Conservation (phyloP, 1,140 invertebrate genomes). For the Drosophila aff. region DNA sequence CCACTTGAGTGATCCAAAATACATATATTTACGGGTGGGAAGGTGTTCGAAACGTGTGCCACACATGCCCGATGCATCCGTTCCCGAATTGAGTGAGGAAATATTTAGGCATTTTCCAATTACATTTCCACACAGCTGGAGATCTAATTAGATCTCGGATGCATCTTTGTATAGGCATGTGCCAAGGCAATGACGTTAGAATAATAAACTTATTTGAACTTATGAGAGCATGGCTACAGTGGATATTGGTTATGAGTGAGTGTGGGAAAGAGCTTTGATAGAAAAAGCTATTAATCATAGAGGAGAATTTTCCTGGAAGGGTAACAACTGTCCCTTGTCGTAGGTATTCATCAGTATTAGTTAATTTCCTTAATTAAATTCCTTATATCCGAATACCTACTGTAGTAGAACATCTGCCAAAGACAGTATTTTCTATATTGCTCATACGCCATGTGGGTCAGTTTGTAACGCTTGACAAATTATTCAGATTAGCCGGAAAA, state of each 20-base stretch:
- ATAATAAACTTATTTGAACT: constrained; percentile 13
- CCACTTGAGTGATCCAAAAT: constrained; percentile 59
- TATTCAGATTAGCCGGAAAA: constrained; percentile 12
- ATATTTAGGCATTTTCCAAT: constrained; percentile 46
- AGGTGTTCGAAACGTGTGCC: constrained; percentile 48
- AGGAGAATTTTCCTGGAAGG: neutral
- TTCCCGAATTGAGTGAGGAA: constrained; percentile 41
- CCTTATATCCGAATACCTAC: neutral
- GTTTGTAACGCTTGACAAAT: constrained; percentile 46
- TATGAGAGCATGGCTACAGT: constrained; percentile 1
- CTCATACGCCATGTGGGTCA: constrained; percentile 62
- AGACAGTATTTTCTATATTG: constrained; percentile 21
- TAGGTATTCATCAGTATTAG: neutral
- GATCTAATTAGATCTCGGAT: constrained; percentile 52
- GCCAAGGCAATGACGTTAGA: constrained; percentile 30
- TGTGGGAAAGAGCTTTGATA: neutral
- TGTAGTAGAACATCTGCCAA: constrained; percentile 22
- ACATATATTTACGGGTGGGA: constrained; percentile 2
- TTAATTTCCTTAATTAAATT: neutral
- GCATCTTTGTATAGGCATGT: constrained; percentile 35
- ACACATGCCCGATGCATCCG: constrained; percentile 44
- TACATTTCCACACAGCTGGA: constrained; percentile 57
- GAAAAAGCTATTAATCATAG: neutral
- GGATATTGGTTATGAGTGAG: neutral
- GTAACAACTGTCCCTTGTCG: too few species aligned